Evolutionary conservation across 2,888 invertebrate genomes (phyloP).

Genomic region (Pharmacophagus antenor): DNA sequence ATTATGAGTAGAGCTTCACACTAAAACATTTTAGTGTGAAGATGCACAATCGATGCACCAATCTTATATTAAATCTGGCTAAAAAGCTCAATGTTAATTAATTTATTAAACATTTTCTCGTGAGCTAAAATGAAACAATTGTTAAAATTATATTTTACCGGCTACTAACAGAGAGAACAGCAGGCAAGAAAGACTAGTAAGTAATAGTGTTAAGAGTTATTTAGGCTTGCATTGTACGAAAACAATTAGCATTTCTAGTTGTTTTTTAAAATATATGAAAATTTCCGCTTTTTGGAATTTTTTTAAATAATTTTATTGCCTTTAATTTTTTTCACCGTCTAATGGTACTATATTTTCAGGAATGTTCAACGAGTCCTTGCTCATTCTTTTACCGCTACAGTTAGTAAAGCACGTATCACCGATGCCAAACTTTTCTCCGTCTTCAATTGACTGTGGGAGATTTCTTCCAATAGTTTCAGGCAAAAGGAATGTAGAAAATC

Average conservation of each 20-base stretch:
- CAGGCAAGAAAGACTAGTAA: slow-evolving; percentile 8
- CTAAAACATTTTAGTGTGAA: too few relatives aligned
- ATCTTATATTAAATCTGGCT: not conserved
- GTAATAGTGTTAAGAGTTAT: not conserved
- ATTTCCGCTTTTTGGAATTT: too few relatives aligned
- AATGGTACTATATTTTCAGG: slow-evolving; percentile 73
- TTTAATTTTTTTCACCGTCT: slow-evolving; percentile 45
- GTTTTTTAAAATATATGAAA: too few relatives aligned
- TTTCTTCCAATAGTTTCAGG: slow-evolving; percentile 91
- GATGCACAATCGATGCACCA: not conserved
- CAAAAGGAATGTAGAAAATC: slow-evolving; percentile 85
- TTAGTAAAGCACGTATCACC: slow-evolving; percentile 91
- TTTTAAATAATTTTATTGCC: too few relatives aligned
- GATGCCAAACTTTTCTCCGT: slow-evolving; percentile 90
- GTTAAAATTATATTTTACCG: not conserved
- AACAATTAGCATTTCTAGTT: not conserved
- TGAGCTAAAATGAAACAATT: not conserved
- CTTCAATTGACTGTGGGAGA: slow-evolving; percentile 90
- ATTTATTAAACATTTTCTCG: not conserved
- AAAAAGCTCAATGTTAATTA: not conserved
- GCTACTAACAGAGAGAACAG: not conserved
- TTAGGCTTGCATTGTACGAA: not conserved
- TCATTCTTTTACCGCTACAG: slow-evolving; percentile 76
- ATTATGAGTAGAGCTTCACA: not conserved
- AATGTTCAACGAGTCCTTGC: slow-evolving; percentile 54